Base-by-base conservation (phyloP, 2,888 invertebrate genomes). In the Drosophila longiperda region DNA sequence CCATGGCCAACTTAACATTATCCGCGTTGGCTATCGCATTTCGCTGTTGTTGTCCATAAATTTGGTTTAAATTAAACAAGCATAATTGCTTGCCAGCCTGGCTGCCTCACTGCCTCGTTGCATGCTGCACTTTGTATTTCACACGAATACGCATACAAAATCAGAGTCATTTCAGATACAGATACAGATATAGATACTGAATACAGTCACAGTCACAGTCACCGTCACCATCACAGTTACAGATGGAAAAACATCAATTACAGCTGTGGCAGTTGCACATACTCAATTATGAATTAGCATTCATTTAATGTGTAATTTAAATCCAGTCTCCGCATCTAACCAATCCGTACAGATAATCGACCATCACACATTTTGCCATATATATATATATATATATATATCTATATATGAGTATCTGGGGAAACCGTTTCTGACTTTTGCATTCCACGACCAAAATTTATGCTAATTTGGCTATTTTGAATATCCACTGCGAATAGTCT, bases 301-400 rank as follows among this genome's bases (percentile, higher is more conserved):
- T 88, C 87, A 91, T 91, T 87, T 73, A 83, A 88, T 77, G 88
- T 80, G 90, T 87, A 91, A 91, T 91, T 91, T 91, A 91, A 91
- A 85, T 79, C 87, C 61, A 57, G 52, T 58, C 11, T 32, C 26
- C 65, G 23, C 48, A 32, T 78, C 81, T 80, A 81, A 73, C 63
- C 55, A 45, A 45, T 45, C 52, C 65, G 42, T 29, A 42, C 75
- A 75, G 66, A 59, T 62, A 69, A 69, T 48, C 54, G 26, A 32
- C 33, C 81, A 54, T 38, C 57, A 66, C 63, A 82, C 87, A 84
- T 87, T 26, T 89, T 75, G 85, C 88, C 83, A 67, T 89, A 89
- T 87, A 66, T 70, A 38, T 57, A 63, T 55, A 50, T 66, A n/a
- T 7, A 33, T 52, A n/a, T 33, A 29, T 55, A 40, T 26, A 0